Evolutionary conservation across 2,888 invertebrate species (phyloP), one percentile per base, ranked within the genome.

Genomic region (Amblyjoppa fuscipennis): DNA sequence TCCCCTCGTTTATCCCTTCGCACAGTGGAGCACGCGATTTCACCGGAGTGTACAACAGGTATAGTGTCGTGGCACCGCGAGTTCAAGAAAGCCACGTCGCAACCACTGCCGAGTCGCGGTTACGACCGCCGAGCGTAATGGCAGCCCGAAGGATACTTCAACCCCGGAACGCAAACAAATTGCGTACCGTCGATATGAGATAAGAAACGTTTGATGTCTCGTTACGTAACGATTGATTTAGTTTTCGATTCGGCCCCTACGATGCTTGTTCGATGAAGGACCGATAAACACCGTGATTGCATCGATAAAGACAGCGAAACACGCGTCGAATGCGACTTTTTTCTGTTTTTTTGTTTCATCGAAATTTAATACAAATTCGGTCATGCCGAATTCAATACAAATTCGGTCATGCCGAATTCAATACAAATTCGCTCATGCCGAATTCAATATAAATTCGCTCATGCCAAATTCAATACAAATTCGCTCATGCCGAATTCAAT

Each of bases 161-260:
- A 45, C 34, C 45, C 71, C 49, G 56, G 34, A 73, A 49, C 41
- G 56, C 20, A 70, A 68, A 66, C 56, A 51, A 70, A 73, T 16
- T 38, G 28, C n/a, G 31, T 2, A 70, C 34, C 61, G 64, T 53
- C 45, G 64, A 76, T 71, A 66, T 56, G 41, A 80, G 80, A 79
- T 51, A 75, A 61, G 34, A 38, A 75, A 71, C 38, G 20, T 49
- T 56, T 3, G 25, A 69, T 45, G 20, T 66, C 70, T 31, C 38
- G 51, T 34, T 64, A n/a, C 74, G 34, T 25, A 49, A 80, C 31
- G 31, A 61, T 84, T 71, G 61, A 64, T 64, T 80, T 34, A 56
- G 41, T 76, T 71, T 76, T 75, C 53, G 59, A 31, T 9, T 31
- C 28, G 16, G 45, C 7, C 7, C 61, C 56, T 56, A 68, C 4